These are phyloP conservation scores for Gallinago jamesoni DNA, from an alignment of 2,113 vertebrate genomes.

Conservation along the genomic window DNA sequence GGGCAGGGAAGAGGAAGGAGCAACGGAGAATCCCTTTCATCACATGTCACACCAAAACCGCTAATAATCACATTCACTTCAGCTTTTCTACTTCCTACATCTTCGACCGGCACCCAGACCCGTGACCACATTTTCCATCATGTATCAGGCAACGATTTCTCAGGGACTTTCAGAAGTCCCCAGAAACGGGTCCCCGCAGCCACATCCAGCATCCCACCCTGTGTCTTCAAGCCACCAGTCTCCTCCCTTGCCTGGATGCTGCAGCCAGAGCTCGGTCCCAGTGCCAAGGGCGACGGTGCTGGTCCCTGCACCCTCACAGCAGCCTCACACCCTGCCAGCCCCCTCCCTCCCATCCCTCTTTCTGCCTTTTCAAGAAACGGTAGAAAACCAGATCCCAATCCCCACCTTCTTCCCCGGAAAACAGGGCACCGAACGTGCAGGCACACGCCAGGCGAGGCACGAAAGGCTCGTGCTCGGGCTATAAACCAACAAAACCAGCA, in stretches of 20 bases:
- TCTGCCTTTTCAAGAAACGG: neutral
- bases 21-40: neutral
- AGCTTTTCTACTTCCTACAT: neutral
- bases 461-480: neutral
- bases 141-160: neutral
- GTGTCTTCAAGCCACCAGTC: neutral
- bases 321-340: neutral
- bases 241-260: neutral
- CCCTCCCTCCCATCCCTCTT: accelerated
- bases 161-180: neutral
- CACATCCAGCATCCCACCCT: neutral
- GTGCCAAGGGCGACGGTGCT: neutral
- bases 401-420: neutral
- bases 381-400: neutral
- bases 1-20: neutral
- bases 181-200: neutral
- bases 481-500: neutral
- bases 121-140: neutral
- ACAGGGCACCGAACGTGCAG: accelerated
- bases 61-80: slow-evolving; percentile 1
- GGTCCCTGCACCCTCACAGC: neutral
- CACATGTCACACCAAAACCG: neutral
- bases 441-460: neutral
- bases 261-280: accelerated
- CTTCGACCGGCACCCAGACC: neutral